Evolutionary conservation across 2,797 vertebrate genomes (phyloP), one percentile per base, ranked within the genome.

Genomic region (Lutra lutra): DNA sequence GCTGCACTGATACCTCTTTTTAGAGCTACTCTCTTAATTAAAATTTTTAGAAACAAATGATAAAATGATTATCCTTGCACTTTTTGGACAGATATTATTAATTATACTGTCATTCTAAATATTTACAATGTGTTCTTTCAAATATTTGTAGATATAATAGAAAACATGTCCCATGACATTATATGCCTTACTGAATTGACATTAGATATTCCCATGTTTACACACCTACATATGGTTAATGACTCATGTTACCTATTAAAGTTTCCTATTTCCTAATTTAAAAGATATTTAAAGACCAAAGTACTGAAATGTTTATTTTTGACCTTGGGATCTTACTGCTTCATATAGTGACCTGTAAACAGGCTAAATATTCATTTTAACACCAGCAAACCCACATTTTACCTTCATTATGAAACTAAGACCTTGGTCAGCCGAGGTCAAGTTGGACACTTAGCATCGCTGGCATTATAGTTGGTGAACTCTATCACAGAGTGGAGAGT

Each of bases 351-450:
- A 93, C 97, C 97, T 60, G 80, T 86, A 93, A 97, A 97, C 85
- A 98, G 78, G 88, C 95, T 91, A 89, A 97, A 88, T 73, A 96
- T 95, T 90, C 62, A 97, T 97, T 98, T 98, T 97, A 98, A 93
- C 97, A 96, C 95, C 46, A 85, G 96, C 97, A 98, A 98, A 94
- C 95, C 96, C 93, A 97, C 92, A 97, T 98, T 98, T 97, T 98
- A 72, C 98, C 98, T 98, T 97, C 96, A 95, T 98, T 98, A 95
- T 96, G 97, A 98, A 98, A 97, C 97, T 96, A 96, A 98, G 96
- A 98, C 98, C 98, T 98, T 99, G 98, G 97, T 98, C 98, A 98
- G 95, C 98, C 96, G 97, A 98, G 98, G 98, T 98, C 98, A 98
- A 98, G 97, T 98, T 98, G 97, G 98, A 97, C 97, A 97, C 96